Percentiles rank a stretch among this genome's conserved stretches.
Evolutionary conservation across 2,888 invertebrate species (phyloP).

Genomic region (Lingula anatina): DNA sequence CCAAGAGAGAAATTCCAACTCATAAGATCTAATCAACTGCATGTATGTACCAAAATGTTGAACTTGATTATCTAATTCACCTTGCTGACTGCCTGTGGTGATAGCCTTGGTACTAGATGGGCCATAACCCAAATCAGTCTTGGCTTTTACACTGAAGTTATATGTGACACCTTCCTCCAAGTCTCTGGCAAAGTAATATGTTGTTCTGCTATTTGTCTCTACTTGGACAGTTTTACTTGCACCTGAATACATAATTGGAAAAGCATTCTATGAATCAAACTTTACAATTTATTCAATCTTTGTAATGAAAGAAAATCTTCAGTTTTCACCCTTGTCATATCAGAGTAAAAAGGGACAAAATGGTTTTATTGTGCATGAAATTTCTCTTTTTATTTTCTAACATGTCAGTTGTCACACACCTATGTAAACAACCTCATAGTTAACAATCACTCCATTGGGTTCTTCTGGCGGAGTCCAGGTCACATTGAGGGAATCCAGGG

Average conservation of each 20-base stretch:
- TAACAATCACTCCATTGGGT: slow-evolving; percentile 84
- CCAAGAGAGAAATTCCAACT: no score
- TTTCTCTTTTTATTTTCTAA: background rate
- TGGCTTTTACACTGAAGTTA: slow-evolving; percentile 84
- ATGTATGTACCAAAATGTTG: no score
- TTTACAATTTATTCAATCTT: no score
- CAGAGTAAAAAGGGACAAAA: background rate
- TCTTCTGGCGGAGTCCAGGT: slow-evolving; percentile 84
- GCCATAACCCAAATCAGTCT: slow-evolving; percentile 80
- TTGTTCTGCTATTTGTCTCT: slow-evolving; percentile 19
- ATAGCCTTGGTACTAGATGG: slow-evolving; percentile 63
- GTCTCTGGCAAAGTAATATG: slow-evolving; percentile 57
- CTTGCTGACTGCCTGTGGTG: slow-evolving; percentile 85
- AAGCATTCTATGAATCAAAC: no score
- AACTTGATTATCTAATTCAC: no score
- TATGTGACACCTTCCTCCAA: slow-evolving; percentile 93
- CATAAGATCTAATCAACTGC: no score
- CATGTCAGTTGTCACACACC: no score
- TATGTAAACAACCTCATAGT: slow-evolving; percentile 63
- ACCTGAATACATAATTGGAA: no score
- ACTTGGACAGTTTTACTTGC: slow-evolving; percentile 25
- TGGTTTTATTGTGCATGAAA: background rate
- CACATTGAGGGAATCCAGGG: slow-evolving; percentile 89
- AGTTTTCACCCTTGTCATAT: no score
- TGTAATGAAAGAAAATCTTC: no score